These are phyloP conservation scores for Callocephalon fimbriatum DNA, from an alignment of 2,113 vertebrate genomes.

Conservation along the genomic window DNA sequence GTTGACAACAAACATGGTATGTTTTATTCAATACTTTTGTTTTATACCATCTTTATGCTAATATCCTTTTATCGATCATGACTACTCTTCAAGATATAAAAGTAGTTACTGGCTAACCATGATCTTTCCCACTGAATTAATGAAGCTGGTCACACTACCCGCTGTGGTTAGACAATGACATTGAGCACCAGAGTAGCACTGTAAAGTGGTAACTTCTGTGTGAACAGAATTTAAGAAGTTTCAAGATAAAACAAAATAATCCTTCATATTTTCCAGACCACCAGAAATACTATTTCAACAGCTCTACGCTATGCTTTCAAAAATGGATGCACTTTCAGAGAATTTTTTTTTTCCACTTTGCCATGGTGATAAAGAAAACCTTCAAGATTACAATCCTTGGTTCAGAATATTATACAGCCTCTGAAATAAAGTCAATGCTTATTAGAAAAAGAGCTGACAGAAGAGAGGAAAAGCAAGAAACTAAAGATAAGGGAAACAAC, in stretches of 20 bases:
- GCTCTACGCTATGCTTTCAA: conserved; percentile 21
- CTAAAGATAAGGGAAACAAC: conserved; percentile 46
- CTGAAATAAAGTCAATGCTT: conserved; percentile 68
- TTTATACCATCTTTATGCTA: not conserved
- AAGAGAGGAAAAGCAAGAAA: conserved; percentile 26
- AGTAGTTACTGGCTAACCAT: not conserved
- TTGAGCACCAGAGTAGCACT: not conserved
- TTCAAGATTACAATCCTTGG: conserved; percentile 47
- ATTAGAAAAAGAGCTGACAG: conserved; percentile 62
- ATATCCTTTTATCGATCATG: not conserved
- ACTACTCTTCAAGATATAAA: not conserved
- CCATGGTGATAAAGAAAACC: conserved; percentile 56
- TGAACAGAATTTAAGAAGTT: not conserved
- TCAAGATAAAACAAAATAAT: not conserved
- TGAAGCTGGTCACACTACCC: not conserved
- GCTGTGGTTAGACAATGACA: not conserved
- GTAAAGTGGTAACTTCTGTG: not conserved
- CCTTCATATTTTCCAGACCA: not conserved
- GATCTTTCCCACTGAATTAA: not conserved
- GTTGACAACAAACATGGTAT: not conserved
- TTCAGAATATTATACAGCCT: conserved; percentile 64
- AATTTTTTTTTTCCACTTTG: conserved; percentile 2
- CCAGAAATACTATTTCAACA: not conserved
- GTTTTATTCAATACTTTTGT: not conserved
- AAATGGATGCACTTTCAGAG: conserved; percentile 5